Evolutionary conservation across 2,888 invertebrate species (phyloP), one percentile per base, ranked within the genome.

Genomic region (Pseudolycoriella hygida): DNA sequence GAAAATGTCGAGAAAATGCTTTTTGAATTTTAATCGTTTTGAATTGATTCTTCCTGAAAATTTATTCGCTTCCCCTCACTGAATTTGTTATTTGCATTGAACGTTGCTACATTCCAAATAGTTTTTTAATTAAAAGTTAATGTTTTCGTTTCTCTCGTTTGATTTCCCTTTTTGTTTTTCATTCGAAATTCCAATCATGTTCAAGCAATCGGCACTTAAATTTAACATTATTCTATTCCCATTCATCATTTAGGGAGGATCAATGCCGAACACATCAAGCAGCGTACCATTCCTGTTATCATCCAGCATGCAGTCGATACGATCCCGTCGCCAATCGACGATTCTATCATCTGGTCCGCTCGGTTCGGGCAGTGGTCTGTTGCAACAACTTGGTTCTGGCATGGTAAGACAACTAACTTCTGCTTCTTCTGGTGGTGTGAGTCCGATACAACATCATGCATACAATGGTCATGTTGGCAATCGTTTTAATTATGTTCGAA

Each of bases 371-470:
- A 75, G 80, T 51, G 82, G 84, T 52, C 69, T 90, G 50, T 69
- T 90, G 54, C 88, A 89, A 61, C 88, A 89, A 67, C 72, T 90
- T 63, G 86, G 88, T 75, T 80, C 82, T 68, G 88, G 87, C 75
- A 82, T 90, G 85, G 89, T 89, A 84, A 87, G 87, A 74, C 80
- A 77, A 69, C 71, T 78, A 66, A 76, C 77, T 60, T 64, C 64
- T 53, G 73, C 74, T 67, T 37, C 37, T 46, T 72, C 74, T 61
- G 70, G 72, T 60, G 74, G 71, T 67, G 75, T 75, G 67, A 73
- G 71, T 71, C 73, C 70, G 60, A 69, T 67, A 62, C 70, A 69
- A 56, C 66, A 70, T 48, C 60, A 68, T 54, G 67, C 60, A 52
- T 59, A 71, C 51, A 71, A 72, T 57, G 72, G 70, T 66, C 69